Base-by-base conservation (phyloP, 2,113 vertebrate species). In the Gracilinanus agilis region DNA sequence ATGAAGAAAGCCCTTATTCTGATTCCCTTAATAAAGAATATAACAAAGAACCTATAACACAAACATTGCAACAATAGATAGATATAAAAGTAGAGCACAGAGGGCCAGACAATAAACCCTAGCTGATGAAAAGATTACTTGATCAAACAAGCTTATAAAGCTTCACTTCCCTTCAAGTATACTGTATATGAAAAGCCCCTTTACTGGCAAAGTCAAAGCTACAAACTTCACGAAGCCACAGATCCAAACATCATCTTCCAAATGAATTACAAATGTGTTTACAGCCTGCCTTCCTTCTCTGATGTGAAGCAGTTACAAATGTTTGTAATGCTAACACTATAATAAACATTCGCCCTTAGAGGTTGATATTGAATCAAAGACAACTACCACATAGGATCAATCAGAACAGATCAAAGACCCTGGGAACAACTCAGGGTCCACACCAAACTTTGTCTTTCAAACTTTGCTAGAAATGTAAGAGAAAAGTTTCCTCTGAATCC, bases 211-310 rank as follows among this genome's bases (percentile, higher is more conserved):
- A 97, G 55, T 49, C 90, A 90, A 89, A 49, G 24, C 93, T 94
- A 90, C 88, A 93, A 96, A 93, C 89, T 53, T 55, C 2, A 0
- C 92, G 93, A 91, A 93, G 90, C 54, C 75, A 97, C 44, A 92
- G 94, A 95, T 95, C 95, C 95, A 93, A 3, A 94, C 93, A 96
- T 92, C 96, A 55, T 53, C 88, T 56, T 55, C 83, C 96, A 97
- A 97, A 49, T 94, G 92, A 89, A 95, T 90, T 83, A 56, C 96
- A 96, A 96, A 96, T 94, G 95, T 96, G 96, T 95, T 95, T 96
- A 96, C 21, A 95, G 54, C 11, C 56, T 91, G 49, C 7, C 67
- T 92, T 83, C 54, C n/a, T 93, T 93, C 94, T 97, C 96, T 95
- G 96, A 96, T 96, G 96, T 29, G 89, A 92, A 61, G 94, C 88